Base-by-base conservation (phyloP, 1,140 invertebrate genomes). In the Drosophila nigromelanica region DNA sequence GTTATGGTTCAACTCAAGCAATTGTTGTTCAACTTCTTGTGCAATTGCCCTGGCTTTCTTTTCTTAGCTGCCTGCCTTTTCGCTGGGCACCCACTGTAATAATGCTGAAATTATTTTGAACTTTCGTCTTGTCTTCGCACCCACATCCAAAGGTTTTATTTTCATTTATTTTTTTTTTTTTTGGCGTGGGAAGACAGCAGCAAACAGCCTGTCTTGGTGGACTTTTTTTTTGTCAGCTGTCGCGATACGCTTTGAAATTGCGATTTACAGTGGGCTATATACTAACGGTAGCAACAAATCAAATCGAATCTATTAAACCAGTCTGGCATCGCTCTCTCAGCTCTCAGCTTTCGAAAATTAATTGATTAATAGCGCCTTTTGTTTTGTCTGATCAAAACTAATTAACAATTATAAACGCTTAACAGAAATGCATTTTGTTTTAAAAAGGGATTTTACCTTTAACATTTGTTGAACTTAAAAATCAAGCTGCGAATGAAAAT, bases 21-120 rank as follows among this genome's bases (percentile, higher is more conserved):
- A 67, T 73, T 68, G 62, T 67, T 74, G 70, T 73, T 78, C 51
- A 75, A 68, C 71, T 83, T 70, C 70, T 73, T 79, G 50, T 68
- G 80, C 80, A 85, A 85, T 85, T 80, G 64, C 66, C 66, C 30
- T 52, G 51, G 56, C 55, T 51, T 30, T 33, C 15, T 5, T 27
- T 56, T 47, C 45, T 47, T 51, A n/a, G 50, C 64, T 62, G 61
- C 55, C 54, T 61, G 30, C 15, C 15, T 51, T 39, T 15, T 40
- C 48, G 55, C 40, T 55, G 58, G 55, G 45, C 51, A 58, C 72
- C 68, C 66, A 70, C 56, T 59, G 37, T 75, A 72, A 69, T 56
- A 80, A 85, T 68, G 66, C 86, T 72, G 62, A 86, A 86, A 86
- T 86, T 87, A 86, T 87, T 86, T 86, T 87, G 82, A 86, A 86